Evolutionary conservation across 2,113 vertebrate genomes (phyloP).

Genomic region (Hippocampus comes): DNA sequence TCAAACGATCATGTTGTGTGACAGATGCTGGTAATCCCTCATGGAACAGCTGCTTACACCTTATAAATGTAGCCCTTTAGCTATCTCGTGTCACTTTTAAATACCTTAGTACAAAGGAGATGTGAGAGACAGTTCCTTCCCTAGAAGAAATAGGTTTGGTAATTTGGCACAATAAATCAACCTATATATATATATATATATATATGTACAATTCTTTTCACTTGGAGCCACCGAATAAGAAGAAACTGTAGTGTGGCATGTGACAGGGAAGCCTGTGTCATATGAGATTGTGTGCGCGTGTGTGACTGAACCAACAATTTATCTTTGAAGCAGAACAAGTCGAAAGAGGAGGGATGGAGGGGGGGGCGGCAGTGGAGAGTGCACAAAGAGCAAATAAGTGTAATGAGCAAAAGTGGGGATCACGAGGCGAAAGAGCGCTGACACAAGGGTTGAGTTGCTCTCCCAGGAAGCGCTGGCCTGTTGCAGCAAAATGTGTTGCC

Average conservation of each 20-base stretch:
- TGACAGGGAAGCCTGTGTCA: slow-evolving; percentile 37
- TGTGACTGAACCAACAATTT: slow-evolving; percentile 40
- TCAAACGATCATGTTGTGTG: slow-evolving; percentile 50
- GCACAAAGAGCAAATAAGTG: slow-evolving; percentile 25
- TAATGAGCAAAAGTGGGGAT: slow-evolving; percentile 39
- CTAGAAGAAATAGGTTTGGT: slow-evolving; percentile 28
- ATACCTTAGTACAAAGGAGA: no score
- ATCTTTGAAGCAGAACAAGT: slow-evolving; percentile 44
- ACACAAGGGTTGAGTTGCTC: slow-evolving; percentile 38
- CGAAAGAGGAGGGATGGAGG: slow-evolving; percentile 26
- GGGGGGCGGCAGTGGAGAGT: slow-evolving; percentile 9
- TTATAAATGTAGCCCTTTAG: no score
- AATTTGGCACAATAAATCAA: no score
- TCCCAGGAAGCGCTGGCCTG: slow-evolving; percentile 24
- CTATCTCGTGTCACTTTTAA: no score
- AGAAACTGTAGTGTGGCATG: slow-evolving; percentile 24
- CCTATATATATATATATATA: no score
- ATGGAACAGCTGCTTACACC: slow-evolving; percentile 58
- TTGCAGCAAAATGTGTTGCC: slow-evolving; percentile 44
- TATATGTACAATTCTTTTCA: slow-evolving; percentile 14
- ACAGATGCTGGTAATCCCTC: slow-evolving; percentile 61
- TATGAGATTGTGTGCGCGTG: slow-evolving; percentile 40
- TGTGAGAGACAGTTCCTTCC: slow-evolving; percentile 49
- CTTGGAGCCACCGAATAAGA: slow-evolving; percentile 26
- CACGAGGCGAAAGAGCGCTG: slow-evolving; percentile 22